These are phyloP conservation scores for Scaptomyza polygonia DNA, from an alignment of 2,888 invertebrate species.

Conservation along the genomic window DNA sequence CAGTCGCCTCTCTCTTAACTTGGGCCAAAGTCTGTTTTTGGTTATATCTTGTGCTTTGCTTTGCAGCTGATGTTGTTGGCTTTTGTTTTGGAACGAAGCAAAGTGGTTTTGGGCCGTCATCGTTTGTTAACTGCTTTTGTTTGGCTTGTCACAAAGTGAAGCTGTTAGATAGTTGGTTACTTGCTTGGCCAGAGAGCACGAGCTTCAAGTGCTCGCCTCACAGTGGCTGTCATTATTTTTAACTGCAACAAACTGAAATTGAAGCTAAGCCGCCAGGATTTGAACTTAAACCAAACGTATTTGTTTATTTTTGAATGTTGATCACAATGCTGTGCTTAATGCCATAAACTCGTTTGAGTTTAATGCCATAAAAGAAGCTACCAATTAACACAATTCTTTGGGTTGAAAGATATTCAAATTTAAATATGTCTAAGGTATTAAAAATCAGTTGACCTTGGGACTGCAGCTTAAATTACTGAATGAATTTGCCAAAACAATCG, in stretches of 20 bases:
- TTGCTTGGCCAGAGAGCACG: conserved; percentile 9
- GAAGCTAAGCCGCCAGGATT: conserved; percentile 14
- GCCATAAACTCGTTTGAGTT: conserved; percentile 24
- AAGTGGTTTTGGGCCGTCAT: conserved; percentile 70
- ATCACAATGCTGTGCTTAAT: background rate
- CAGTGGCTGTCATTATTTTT: conserved; percentile 32
- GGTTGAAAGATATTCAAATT: conserved; percentile 11
- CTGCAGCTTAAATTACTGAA: conserved; percentile 54
- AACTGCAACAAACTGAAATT: conserved; percentile 15
- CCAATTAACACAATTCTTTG: conserved; percentile 21
- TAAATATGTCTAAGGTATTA: conserved; percentile 25
- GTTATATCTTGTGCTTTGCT: conserved; percentile 58
- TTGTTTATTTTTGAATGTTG: conserved; percentile 4
- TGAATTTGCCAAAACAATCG: conserved; percentile 45
- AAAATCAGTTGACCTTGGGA: conserved; percentile 39
- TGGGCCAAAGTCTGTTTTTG: conserved; percentile 49
- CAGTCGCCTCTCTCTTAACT: conserved; percentile 12
- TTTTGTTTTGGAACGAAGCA: conserved; percentile 48
- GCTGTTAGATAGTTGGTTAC: conserved; percentile 49
- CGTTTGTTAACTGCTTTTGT: conserved; percentile 74
- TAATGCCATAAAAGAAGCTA: conserved; percentile 5
- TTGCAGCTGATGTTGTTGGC: conserved; percentile 13
- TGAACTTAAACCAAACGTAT: conserved; percentile 11
- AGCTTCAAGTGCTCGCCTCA: conserved; percentile 9
- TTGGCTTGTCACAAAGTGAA: conserved; percentile 57